Evolutionary conservation across 1,140 invertebrate genomes (phyloP).

Genomic region (Lucilia sericata): DNA sequence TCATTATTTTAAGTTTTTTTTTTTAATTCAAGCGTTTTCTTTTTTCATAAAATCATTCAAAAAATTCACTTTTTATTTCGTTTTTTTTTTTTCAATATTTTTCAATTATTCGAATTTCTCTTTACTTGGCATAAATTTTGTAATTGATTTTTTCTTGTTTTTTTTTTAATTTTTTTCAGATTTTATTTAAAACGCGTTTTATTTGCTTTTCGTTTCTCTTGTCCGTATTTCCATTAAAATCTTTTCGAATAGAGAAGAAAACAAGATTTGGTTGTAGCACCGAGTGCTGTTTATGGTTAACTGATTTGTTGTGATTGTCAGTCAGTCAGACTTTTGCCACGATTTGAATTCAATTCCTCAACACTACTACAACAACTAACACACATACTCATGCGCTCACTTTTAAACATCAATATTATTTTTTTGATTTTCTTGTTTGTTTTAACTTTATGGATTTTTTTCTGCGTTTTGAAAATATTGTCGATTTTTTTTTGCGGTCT

Average conservation of each 20-base stretch:
- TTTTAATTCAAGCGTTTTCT: too few relatives aligned
- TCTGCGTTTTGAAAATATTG: too few relatives aligned
- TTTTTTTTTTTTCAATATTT: too few relatives aligned
- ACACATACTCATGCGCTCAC: too few relatives aligned
- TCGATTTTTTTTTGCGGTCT: too few relatives aligned
- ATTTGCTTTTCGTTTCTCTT: not conserved
- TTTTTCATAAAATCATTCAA: too few relatives aligned
- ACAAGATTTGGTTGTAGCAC: conserved; percentile 1
- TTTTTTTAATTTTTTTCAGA: not conserved
- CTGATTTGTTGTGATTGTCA: not conserved
- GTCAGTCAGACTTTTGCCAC: conserved; percentile 19
- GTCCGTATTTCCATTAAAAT: not conserved
- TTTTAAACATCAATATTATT: not conserved
- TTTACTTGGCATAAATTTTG: too few relatives aligned
- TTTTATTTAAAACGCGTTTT: conserved; percentile 2
- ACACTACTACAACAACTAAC: not conserved
- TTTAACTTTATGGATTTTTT: too few relatives aligned
- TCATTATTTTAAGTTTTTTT: too few relatives aligned
- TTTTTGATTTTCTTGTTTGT: not conserved
- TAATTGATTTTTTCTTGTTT: not conserved
- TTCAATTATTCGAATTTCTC: too few relatives aligned
- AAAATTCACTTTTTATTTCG: too few relatives aligned
- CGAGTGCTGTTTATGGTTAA: conserved; percentile 23
- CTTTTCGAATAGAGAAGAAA: not conserved
- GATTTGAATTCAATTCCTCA: not conserved